Evolutionary conservation across 2,113 vertebrate species (phyloP).

Genomic region (Tauraco erythrolophus): DNA sequence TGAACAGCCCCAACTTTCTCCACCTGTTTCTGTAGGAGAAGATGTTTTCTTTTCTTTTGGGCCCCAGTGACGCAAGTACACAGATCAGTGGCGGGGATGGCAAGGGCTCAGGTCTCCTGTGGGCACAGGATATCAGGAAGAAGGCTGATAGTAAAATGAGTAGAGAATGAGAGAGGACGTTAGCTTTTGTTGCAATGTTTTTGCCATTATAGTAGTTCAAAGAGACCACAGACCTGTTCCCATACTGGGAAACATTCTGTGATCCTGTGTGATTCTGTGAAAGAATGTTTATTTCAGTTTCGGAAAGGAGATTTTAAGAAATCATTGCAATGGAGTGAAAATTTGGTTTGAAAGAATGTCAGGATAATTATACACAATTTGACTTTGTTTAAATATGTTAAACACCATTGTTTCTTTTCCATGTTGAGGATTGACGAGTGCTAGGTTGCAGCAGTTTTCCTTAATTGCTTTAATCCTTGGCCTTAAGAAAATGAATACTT

Average conservation of each 20-base stretch:
- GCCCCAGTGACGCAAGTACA: background rate
- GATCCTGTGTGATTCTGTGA: no score
- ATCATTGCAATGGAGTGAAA: background rate
- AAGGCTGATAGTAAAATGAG: background rate
- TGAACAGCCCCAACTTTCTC: no score
- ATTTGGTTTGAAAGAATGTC: background rate
- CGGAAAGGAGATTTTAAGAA: conserved; percentile 2
- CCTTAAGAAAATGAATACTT: conserved; percentile 64
- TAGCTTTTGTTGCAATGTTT: background rate
- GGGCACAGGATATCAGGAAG: rapidly evolving
- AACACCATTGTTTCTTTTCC: conserved; percentile 42
- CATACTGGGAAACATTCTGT: background rate
- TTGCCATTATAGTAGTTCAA: background rate
- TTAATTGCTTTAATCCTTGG: conserved; percentile 56
- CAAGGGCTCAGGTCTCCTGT: background rate
- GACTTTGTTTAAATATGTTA: conserved; percentile 45
- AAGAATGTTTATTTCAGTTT: background rate
- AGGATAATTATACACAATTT: conserved; percentile 39
- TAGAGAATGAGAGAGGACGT: background rate
- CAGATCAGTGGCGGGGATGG: background rate
- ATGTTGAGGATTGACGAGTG: conserved; percentile 23
- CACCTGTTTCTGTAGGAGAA: no score
- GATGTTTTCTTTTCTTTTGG: background rate
- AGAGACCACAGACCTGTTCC: background rate
- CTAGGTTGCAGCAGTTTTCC: conserved; percentile 17